Conservation (phyloP, 1,140 invertebrate genomes). For the Penaeus japonicus region DNA sequence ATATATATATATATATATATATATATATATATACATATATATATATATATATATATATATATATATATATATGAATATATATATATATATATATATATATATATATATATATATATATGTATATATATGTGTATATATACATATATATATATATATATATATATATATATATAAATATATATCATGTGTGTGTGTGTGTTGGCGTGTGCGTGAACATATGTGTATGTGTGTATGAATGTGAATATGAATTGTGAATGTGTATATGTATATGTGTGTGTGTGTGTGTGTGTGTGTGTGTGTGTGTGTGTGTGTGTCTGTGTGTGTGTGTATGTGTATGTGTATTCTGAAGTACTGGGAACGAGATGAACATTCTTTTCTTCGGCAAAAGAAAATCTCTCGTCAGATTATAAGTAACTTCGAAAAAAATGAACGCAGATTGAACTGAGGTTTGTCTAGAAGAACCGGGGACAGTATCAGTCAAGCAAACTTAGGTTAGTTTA, state of each 20-base stretch:
- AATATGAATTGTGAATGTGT: not conserved
- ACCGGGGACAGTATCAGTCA: no score
- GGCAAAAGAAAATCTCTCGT: not conserved
- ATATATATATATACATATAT: not conserved
- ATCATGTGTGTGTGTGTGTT: not conserved
- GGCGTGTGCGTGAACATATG: not conserved
- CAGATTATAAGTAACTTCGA: no score
- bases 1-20: not conserved
- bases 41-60: constrained; percentile 8
- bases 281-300: constrained; percentile 7
- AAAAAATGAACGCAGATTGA: no score
- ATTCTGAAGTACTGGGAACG: not conserved
- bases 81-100: constrained; percentile 2
- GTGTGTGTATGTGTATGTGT: not conserved
- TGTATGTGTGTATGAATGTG: not conserved
- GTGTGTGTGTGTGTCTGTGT: not conserved
- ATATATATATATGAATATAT: not conserved
- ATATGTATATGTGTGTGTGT: not conserved
- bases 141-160: constrained; percentile 9
- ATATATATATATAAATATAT: not conserved
- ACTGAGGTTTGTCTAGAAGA: no score
- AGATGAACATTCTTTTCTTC: not conserved
- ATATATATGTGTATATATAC: constrained; percentile 13
- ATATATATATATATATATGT: constrained; percentile 7
- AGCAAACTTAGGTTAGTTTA: no score